Evolutionary conservation across 2,888 invertebrate genomes (phyloP), one percentile per base, ranked within the genome.

Genomic region (Parascotia fuliginaria): DNA sequence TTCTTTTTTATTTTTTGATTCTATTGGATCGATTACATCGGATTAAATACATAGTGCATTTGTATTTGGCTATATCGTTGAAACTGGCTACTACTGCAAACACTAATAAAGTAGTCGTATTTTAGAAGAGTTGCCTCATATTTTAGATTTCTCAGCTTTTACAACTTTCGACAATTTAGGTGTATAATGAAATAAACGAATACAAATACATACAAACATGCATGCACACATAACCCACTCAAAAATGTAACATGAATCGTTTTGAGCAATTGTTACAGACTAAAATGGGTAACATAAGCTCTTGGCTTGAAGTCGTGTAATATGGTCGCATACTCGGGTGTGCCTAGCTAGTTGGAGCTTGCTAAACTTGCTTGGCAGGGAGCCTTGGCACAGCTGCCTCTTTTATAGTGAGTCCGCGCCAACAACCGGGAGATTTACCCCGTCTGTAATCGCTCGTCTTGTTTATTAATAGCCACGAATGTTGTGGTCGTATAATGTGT

Each of bases 291-390:
- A 37, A 31, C 31, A 12, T n/a, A 13, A 42, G 29, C n/a, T 15
- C 15, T 56, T 61, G 50, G 68, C 56, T 52, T 45, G 48, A 38
- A 42, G 39, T 38, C 34, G 19, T 66, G 50, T 70, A 59, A 59
- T 62, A 68, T 59, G 55, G 42, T 52, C 46, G 55, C 55, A 64
- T 53, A 40, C 52, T 57, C 45, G 54, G 56, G 43, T 44, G 55
- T 59, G n/a, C n/a, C 65, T 65, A 56, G 55, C 58, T 64, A 51
- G 56, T 54, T 62, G 63, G 58, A 53, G 56, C 52, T 42, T 51
- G 65, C 56, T 73, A 75, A 84, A 87, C 77, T 84, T 77, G 81
- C 77, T 85, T 87, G 87, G 87, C 87, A 85, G 64, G 48, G 65
- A 73, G 79, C 80, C 84, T 85, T 85, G 85, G 85, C 85, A 79